Conservation (phyloP, 2,113 vertebrate genomes). For the Aldabrachelys gigantea region DNA sequence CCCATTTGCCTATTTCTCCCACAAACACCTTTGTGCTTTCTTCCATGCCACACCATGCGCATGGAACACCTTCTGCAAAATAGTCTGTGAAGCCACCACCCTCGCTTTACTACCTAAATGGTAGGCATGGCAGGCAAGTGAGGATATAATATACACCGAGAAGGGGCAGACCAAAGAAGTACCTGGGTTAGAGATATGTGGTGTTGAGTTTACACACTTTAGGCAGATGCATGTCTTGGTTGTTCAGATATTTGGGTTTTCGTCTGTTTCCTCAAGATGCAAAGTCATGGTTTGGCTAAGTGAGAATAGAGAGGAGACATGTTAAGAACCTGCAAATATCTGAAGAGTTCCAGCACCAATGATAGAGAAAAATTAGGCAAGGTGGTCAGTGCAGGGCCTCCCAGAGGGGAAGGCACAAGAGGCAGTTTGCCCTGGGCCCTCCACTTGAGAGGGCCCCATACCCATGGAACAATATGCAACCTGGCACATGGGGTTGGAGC, state of each 20-base stretch:
- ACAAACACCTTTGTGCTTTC: not conserved
- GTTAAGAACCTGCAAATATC: not conserved
- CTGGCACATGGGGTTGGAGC: too few species aligned
- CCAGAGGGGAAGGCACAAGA: not conserved
- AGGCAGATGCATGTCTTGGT: not conserved
- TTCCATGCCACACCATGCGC: accelerated
- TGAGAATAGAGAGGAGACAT: not conserved
- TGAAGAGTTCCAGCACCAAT: not conserved
- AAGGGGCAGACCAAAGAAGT: not conserved
- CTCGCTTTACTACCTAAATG: not conserved
- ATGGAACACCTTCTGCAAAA: not conserved
- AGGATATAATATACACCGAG: accelerated
- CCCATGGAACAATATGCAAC: too few species aligned
- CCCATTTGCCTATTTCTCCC: not conserved
- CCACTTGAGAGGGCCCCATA: too few species aligned
- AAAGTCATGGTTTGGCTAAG: not conserved
- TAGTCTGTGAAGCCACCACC: not conserved
- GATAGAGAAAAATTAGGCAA: not conserved
- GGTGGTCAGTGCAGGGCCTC: not conserved
- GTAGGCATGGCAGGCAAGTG: not conserved
- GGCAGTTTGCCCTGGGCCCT: too few species aligned
- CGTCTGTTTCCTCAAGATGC: not conserved
- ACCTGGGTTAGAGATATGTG: not conserved
- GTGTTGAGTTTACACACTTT: not conserved
- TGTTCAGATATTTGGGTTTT: not conserved